Conservation (phyloP, 2,888 invertebrate genomes). For the Toxonevra muliebris region DNA sequence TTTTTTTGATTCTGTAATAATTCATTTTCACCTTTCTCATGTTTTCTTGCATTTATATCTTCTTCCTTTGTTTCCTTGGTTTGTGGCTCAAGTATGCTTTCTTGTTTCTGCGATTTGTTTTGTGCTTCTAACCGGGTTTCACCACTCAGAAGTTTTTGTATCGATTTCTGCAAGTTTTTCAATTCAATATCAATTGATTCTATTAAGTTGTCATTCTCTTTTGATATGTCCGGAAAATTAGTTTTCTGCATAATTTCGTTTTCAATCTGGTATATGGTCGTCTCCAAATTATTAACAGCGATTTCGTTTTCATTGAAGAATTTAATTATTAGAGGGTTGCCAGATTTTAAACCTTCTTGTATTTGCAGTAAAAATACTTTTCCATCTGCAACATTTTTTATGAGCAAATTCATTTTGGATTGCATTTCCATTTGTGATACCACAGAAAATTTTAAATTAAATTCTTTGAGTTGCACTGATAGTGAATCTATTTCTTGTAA, state of each 20-base stretch:
- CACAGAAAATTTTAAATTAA: background rate
- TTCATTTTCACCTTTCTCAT: too few relatives aligned
- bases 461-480: constrained; percentile 43
- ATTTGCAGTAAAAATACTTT: constrained; percentile 52
- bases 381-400: constrained; percentile 45
- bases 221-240: constrained; percentile 45
- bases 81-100: too few relatives aligned
- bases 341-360: constrained; percentile 50
- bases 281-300: constrained; percentile 50
- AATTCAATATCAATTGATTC: constrained; percentile 51
- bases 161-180: constrained; percentile 42
- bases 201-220: constrained; percentile 48
- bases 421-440: background rate
- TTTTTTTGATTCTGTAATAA: too few relatives aligned
- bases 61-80: too few relatives aligned
- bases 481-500: constrained; percentile 59
- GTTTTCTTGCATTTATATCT: too few relatives aligned
- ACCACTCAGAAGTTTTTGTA: too few relatives aligned
- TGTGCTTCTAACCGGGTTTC: too few relatives aligned
- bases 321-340: constrained; percentile 45
- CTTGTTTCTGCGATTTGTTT: too few relatives aligned
- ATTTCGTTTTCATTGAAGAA: constrained; percentile 51
- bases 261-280: constrained; percentile 49
- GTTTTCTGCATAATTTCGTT: constrained; percentile 49
- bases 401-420: constrained; percentile 14